Conservation (phyloP, 1,140 invertebrate genomes). For the Drosophila punjabiensis region DNA sequence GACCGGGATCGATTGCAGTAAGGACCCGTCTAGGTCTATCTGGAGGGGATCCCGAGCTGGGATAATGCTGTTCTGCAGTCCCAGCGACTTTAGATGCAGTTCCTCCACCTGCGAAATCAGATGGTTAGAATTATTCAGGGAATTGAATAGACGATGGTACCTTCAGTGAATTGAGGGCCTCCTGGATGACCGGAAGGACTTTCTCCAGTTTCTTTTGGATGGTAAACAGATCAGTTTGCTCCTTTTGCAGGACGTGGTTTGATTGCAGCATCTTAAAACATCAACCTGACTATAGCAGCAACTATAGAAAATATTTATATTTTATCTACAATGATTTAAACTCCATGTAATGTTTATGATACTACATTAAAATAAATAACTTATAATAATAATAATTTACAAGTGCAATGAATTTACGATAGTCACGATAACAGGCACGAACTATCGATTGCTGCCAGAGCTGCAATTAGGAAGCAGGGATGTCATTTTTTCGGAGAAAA, state of each 20-base stretch:
- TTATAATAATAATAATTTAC: no score
- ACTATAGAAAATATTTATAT: not conserved
- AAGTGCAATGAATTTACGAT: no score
- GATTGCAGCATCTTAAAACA: constrained; percentile 56
- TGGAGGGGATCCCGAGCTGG: constrained; percentile 9
- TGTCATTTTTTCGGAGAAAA: no score
- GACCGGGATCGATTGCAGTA: not conserved
- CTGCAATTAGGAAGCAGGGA: no score
- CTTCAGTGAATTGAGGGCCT: constrained; percentile 65
- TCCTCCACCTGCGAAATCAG: constrained; percentile 54
- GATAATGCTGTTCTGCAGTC: constrained; percentile 10
- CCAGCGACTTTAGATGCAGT: constrained; percentile 60
- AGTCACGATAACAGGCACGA: no score
- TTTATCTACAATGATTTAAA: not conserved
- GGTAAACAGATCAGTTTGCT: constrained; percentile 48
- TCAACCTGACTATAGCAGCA: not conserved
- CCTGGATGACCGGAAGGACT: constrained; percentile 53
- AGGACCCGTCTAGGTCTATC: not conserved
- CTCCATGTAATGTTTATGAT: not conserved
- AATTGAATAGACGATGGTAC: constrained; percentile 1
- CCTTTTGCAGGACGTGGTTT: constrained; percentile 55
- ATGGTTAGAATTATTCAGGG: no score
- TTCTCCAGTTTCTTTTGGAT: constrained; percentile 61
- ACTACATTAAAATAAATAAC: not conserved
- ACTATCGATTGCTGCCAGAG: no score